These are phyloP conservation scores for Oceanites oceanicus DNA, from an alignment of 2,113 vertebrate genomes.

Conservation along the genomic window DNA sequence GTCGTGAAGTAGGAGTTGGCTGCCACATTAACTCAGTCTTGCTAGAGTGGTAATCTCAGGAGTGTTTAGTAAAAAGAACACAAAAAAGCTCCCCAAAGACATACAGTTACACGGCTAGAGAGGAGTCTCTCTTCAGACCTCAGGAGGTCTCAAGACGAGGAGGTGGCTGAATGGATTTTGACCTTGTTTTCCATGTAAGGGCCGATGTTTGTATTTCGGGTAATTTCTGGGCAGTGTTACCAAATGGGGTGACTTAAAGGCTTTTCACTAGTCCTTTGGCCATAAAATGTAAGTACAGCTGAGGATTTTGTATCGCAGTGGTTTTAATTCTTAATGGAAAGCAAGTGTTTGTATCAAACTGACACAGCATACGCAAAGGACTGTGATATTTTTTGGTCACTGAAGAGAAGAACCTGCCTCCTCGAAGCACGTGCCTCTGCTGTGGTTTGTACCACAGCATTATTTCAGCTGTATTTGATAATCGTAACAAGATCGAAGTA, in stretches of 20 bases:
- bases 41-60: neutral
- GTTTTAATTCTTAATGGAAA: neutral
- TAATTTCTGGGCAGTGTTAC: neutral
- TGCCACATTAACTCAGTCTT: neutral
- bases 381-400: neutral
- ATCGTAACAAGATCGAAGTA: neutral
- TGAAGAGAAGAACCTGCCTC: neutral
- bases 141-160: neutral
- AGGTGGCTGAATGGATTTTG: neutral
- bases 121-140: neutral
- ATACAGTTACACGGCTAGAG: neutral
- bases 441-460: neutral
- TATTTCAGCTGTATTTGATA: neutral
- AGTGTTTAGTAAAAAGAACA: neutral
- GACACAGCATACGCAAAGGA: neutral
- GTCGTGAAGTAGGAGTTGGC: neutral
- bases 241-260: neutral
- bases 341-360: neutral
- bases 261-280: neutral
- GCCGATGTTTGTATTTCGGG: neutral
- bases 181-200: neutral
- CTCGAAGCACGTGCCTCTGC: neutral
- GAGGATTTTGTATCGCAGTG: neutral
- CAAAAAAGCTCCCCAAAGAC: neutral
- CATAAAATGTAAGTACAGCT: neutral